phyloP scores from a whole-genome alignment of 1,140 invertebrate species.

The Drosophila cardini region DNA sequence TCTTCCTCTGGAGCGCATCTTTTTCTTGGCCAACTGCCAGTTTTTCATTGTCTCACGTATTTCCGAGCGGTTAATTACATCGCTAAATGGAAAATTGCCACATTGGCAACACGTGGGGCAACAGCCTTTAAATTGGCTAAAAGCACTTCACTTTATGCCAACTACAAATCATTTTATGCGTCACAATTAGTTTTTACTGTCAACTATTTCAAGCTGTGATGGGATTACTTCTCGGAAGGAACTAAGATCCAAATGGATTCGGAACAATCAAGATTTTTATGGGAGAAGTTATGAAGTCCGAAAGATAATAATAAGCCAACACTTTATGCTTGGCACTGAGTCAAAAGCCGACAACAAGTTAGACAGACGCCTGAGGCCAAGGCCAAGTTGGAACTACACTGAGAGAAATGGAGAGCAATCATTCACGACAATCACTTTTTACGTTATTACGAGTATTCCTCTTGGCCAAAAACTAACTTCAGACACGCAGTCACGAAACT shows the following conservation, averaged over 20 bases:
- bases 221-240: neutral
- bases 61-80: conserved; percentile 66
- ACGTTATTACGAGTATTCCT: conserved; percentile 49
- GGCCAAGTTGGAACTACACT: conserved; percentile 62
- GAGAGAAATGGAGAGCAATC: conserved; percentile 66
- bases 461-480: conserved; percentile 54
- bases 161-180: conserved; percentile 50
- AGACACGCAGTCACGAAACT: conserved; percentile 49
- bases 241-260: neutral
- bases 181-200: conserved; percentile 46
- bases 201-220: conserved; percentile 16
- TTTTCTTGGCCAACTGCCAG: conserved; percentile 27
- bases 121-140: conserved; percentile 19
- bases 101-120: conserved; percentile 35
- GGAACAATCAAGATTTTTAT: conserved; percentile 68
- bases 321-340: conserved; percentile 80
- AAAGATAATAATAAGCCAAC: conserved; percentile 84
- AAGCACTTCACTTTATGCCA: conserved; percentile 9
- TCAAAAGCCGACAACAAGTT: conserved; percentile 65
- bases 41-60: conserved; percentile 55
- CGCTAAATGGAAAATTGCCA: conserved; percentile 69
- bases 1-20: neutral
- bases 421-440: conserved; percentile 60
- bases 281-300: conserved; percentile 80
- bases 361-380: conserved; percentile 34